phyloP scores from a whole-genome alignment of 2,797 vertebrate genomes.

The Neosalanx taihuensis region DNA sequence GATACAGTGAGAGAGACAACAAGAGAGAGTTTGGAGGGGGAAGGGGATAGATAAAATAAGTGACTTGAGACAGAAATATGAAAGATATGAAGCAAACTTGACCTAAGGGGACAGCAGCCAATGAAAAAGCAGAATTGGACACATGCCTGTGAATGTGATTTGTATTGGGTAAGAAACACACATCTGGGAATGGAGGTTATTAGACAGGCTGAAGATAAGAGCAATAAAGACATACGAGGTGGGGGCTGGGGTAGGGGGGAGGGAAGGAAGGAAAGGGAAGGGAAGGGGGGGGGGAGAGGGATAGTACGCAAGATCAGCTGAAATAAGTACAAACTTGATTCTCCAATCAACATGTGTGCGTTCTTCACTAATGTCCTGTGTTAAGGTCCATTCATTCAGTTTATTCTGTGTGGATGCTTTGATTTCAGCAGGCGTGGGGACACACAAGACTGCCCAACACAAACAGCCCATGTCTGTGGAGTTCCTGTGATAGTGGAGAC shows the following conservation, averaged over 20 bases:
- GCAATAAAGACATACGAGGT: conserved; percentile 70
- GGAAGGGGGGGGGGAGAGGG: not conserved
- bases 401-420: too few species aligned
- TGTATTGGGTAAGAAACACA: conserved; percentile 93
- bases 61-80: conserved; percentile 69
- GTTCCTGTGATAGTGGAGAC: too few species aligned
- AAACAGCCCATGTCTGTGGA: too few species aligned
- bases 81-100: conserved; percentile 85
- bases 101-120: conserved; percentile 86
- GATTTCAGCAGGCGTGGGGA: too few species aligned
- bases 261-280: not conserved
- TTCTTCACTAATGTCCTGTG: too few species aligned
- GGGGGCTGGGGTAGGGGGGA: conserved; percentile 27
- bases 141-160: conserved; percentile 95
- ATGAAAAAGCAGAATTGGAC: conserved; percentile 85
- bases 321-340: not conserved
- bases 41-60: too few species aligned
- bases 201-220: conserved; percentile 64
- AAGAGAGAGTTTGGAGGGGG: not conserved
- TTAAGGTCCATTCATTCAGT: too few species aligned
- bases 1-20: conserved; percentile 5
- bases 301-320: not conserved
- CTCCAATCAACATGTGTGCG: too few species aligned
- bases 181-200: conserved; percentile 82
- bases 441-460: too few species aligned